Evolutionary conservation across 2,797 vertebrate genomes (phyloP).

Genomic region (Aldrovandia affinis): DNA sequence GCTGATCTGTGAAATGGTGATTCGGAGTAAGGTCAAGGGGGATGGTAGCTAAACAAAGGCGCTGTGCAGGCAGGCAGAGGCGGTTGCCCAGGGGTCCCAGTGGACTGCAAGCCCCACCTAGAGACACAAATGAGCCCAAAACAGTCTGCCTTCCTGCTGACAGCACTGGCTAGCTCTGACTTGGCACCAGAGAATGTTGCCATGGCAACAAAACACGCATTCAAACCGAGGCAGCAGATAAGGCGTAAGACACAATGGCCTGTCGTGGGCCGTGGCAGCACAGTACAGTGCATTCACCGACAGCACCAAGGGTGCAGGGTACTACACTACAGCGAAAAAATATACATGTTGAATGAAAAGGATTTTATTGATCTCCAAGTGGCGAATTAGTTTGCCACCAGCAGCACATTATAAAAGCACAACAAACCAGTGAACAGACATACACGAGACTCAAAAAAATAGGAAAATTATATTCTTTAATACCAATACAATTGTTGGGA

Average conservation of each 20-base stretch:
- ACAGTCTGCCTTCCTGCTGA: slow-evolving; percentile 30
- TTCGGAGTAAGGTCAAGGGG: slow-evolving; percentile 19
- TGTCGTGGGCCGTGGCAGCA: neutral
- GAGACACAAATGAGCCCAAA: slow-evolving; percentile 43
- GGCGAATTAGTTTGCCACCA: neutral
- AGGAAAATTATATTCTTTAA: no score
- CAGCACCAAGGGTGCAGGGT: no score
- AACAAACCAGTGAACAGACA: neutral
- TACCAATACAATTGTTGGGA: neutral
- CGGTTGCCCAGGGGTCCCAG: slow-evolving; percentile 33
- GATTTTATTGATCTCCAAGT: neutral
- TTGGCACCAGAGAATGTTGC: slow-evolving; percentile 33
- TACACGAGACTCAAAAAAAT: neutral
- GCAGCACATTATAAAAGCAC: neutral
- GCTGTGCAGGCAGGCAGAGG: slow-evolving; percentile 34
- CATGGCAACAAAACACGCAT: slow-evolving; percentile 43
- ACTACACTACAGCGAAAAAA: neutral
- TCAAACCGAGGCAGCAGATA: slow-evolving; percentile 36
- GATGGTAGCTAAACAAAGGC: slow-evolving; percentile 46
- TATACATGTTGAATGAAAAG: neutral
- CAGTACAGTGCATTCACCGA: neutral
- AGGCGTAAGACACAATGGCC: neutral
- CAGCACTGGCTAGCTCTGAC: slow-evolving; percentile 30
- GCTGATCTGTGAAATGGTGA: neutral
- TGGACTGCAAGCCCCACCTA: slow-evolving; percentile 50